Conservation (phyloP, 2,888 invertebrate genomes). For the Timandra comae region DNA sequence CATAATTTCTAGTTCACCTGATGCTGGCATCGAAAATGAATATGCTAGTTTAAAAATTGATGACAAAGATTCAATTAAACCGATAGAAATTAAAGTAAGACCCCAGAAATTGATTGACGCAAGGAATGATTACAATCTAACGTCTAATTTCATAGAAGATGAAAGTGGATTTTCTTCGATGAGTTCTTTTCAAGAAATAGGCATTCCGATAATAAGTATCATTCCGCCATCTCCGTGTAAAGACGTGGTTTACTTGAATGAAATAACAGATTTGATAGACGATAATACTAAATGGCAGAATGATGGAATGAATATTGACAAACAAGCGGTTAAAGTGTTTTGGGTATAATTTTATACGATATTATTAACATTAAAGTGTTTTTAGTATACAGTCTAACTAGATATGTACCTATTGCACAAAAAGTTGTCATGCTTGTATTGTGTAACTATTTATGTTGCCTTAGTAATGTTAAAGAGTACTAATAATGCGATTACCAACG, state of each 20-base stretch:
- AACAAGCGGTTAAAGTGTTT: slow-evolving; percentile 64
- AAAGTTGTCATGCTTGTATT: slow-evolving; percentile 8
- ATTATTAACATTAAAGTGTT: slow-evolving; percentile 4
- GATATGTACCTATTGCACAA: slow-evolving; percentile 10
- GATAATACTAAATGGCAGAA: slow-evolving; percentile 55
- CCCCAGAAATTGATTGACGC: slow-evolving; percentile 33
- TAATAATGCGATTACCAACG: slow-evolving; percentile 15
- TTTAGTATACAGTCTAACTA: slow-evolving; percentile 2
- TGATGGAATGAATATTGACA: slow-evolving; percentile 47
- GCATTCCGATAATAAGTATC: slow-evolving; percentile 78
- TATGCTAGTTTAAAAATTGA: slow-evolving; percentile 33
- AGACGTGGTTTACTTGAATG: slow-evolving; percentile 53
- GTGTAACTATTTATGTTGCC: slow-evolving; percentile 23
- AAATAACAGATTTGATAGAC: slow-evolving; percentile 40
- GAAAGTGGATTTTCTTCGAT: slow-evolving; percentile 92
- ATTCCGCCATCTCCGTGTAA: slow-evolving; percentile 68
- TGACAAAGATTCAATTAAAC: slow-evolving; percentile 27
- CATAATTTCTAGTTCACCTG: slow-evolving; percentile 34
- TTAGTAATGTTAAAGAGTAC: slow-evolving; percentile 14
- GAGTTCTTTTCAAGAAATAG: slow-evolving; percentile 89
- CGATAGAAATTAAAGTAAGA: slow-evolving; percentile 14
- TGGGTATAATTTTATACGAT: slow-evolving; percentile 53
- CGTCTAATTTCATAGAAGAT: slow-evolving; percentile 78
- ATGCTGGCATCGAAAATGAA: slow-evolving; percentile 39
- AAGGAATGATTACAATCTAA: slow-evolving; percentile 46